phyloP scores from a whole-genome alignment of 2,113 vertebrate species.

The Agelaius tricolor region DNA sequence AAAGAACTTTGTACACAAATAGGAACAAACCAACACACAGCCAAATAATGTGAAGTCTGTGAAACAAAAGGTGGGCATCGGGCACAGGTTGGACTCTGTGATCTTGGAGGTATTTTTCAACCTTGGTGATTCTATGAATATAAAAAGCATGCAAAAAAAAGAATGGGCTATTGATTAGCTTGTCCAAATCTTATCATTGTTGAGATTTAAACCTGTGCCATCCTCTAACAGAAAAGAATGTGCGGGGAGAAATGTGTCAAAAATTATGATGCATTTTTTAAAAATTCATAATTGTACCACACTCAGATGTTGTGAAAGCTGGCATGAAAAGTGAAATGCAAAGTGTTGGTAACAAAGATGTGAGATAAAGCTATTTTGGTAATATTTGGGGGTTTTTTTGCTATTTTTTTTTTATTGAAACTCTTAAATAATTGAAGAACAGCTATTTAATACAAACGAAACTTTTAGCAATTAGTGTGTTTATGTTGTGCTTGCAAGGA shows the following conservation, averaged over 20 bases:
- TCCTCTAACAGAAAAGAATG: not conserved
- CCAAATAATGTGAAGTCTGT: not conserved
- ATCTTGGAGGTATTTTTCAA: not conserved
- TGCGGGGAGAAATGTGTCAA: fast-evolving
- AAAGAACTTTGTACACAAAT: not conserved
- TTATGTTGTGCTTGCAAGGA: not conserved
- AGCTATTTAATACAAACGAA: not conserved
- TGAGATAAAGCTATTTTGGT: not conserved
- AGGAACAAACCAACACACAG: not conserved
- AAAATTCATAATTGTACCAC: not conserved
- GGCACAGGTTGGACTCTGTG: not conserved
- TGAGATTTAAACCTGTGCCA: not conserved
- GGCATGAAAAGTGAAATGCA: not conserved
- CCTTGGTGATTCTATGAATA: not conserved
- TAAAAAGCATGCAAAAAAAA: not conserved
- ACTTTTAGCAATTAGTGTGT: not conserved
- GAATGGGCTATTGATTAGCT: not conserved
- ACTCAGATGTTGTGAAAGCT: not conserved
- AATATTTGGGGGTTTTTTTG: not conserved
- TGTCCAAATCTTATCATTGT: not conserved
- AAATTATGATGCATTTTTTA: not conserved
- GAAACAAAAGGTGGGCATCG: not conserved
- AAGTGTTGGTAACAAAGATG: not conserved
- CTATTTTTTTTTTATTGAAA: not conserved
- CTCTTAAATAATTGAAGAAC: not conserved